A percentile compares a stretch with the other conserved stretches of the same genome.
Evolutionary conservation across 2,797 vertebrate genomes (phyloP).

Genomic region (Gobionotothen gibberifrons): DNA sequence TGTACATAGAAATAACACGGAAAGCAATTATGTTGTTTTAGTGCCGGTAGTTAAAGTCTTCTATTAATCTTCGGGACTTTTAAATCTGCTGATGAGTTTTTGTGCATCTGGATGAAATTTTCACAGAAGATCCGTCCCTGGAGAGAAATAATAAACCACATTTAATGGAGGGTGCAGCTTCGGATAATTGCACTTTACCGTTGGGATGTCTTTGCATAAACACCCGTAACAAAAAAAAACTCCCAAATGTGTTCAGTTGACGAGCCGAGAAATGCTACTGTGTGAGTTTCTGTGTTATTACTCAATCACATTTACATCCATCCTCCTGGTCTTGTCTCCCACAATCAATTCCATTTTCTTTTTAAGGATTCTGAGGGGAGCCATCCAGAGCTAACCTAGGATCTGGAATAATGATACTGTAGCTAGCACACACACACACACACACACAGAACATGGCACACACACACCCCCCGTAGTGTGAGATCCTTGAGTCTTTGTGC

Average conservation of each 20-base stretch:
- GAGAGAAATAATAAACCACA: neutral
- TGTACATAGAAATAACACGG: too few relatives aligned
- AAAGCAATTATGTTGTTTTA: neutral
- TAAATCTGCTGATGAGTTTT: neutral
- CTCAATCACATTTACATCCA: neutral
- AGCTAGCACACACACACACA: constrained; percentile 10
- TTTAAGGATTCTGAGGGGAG: constrained; percentile 8
- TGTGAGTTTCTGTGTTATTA: neutral
- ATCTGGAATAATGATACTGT: constrained; percentile 15
- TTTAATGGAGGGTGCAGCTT: neutral
- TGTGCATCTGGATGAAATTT: neutral
- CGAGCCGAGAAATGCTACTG: neutral
- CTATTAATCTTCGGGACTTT: neutral
- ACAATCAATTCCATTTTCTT: constrained; percentile 1
- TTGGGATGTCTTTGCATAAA: neutral
- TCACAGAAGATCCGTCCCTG: neutral
- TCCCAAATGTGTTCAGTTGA: too few relatives aligned
- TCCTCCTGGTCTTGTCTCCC: neutral
- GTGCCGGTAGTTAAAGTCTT: neutral
- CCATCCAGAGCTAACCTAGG: neutral
- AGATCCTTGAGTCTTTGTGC: constrained; percentile 52
- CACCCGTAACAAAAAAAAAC: neutral
- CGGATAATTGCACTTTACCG: too few relatives aligned
- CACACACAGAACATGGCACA: constrained; percentile 1
- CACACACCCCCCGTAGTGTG: constrained; percentile 35